A percentile compares a stretch with the other conserved stretches of the same genome.
phyloP scores from a whole-genome alignment of 2,888 invertebrate species.

The Lepeophtheirus nordmannii region DNA sequence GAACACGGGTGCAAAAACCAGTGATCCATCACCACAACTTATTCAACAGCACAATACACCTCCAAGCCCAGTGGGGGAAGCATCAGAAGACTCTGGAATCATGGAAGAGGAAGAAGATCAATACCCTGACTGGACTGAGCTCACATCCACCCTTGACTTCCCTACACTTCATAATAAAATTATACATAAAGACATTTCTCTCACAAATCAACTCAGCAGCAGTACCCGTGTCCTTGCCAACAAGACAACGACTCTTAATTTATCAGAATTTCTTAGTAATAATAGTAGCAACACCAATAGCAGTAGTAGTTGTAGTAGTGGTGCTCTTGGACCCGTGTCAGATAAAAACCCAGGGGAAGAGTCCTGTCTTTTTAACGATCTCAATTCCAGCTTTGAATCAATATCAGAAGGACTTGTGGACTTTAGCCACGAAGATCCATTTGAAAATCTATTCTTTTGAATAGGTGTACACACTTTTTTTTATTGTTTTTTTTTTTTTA shows the following conservation, averaged over 20 bases:
- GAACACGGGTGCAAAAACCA: background rate
- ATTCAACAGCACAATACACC: background rate
- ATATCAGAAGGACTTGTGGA: constrained; percentile 7
- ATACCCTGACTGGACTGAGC: constrained; percentile 24
- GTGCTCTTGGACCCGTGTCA: background rate
- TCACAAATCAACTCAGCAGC: background rate
- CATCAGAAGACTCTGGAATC: constrained; percentile 9
- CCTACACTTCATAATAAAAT: background rate
- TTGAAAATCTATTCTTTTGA: constrained; percentile 12
- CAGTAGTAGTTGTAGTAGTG: background rate
- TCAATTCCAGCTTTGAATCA: background rate
- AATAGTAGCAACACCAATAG: no score
- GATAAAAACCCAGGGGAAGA: background rate
- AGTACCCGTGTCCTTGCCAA: no score
- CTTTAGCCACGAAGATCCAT: constrained; percentile 13
- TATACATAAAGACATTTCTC: background rate
- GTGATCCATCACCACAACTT: background rate
- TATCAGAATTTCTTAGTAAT: background rate
- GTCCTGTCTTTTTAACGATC: constrained; percentile 6
- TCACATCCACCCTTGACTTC: constrained; percentile 20
- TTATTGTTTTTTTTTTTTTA: background rate
- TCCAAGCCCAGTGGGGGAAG: background rate
- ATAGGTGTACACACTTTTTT: background rate
- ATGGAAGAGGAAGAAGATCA: constrained; percentile 7
- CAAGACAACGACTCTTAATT: background rate